A percentile compares a stretch with the other conserved stretches of the same genome.
These are phyloP conservation scores for Argya squamiceps DNA, from an alignment of 2,797 vertebrate species.

Conservation along the genomic window DNA sequence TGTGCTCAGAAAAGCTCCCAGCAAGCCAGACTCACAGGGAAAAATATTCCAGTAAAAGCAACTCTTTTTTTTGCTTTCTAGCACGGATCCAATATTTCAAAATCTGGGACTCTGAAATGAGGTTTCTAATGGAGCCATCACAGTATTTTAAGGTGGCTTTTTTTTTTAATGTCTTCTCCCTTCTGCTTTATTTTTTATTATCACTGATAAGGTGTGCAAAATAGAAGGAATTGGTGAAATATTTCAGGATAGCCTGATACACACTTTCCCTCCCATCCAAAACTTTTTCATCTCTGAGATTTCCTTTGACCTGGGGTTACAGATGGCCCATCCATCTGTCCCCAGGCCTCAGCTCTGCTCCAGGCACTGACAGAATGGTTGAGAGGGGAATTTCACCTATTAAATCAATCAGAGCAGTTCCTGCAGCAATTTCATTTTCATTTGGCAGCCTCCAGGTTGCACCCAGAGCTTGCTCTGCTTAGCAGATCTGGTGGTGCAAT, in stretches of 20 bases:
- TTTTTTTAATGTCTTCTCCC: background rate
- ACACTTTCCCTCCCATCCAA: accelerated
- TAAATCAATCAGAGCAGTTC: background rate
- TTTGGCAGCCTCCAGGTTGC: background rate
- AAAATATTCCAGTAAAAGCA: background rate
- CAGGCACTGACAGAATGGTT: background rate
- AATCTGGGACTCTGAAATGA: background rate
- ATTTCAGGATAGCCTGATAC: background rate
- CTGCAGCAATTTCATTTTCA: background rate
- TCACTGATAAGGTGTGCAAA: background rate
- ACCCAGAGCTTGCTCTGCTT: background rate
- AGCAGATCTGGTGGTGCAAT: background rate
- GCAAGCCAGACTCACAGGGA: background rate
- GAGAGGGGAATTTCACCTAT: background rate
- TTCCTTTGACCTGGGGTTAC: background rate
- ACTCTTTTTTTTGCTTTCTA: background rate
- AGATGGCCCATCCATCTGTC: background rate
- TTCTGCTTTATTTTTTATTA: background rate
- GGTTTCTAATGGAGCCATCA: background rate
- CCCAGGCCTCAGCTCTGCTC: background rate
- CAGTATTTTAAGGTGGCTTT: background rate
- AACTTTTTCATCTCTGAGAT: background rate
- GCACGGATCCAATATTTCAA: background rate
- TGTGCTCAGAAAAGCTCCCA: background rate
- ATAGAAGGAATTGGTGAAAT: background rate